Evolutionary conservation across 37 sponge, comb jelly and placozoan species (phyloP), one percentile per base, ranked within the genome.

Genomic region (Cliona cf. orientalis): DNA sequence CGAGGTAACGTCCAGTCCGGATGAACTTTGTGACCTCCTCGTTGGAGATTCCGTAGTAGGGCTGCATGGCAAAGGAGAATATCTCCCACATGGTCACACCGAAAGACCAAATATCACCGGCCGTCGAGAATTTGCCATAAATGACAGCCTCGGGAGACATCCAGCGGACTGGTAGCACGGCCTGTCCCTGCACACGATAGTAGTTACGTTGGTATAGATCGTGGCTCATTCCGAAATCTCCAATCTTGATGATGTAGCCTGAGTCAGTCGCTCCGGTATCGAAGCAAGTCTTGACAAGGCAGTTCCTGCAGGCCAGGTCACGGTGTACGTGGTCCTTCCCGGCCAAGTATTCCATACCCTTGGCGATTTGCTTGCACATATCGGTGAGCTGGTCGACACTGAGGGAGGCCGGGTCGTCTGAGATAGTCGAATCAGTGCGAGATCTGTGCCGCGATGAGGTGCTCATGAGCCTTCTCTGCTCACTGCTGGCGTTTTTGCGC

Each of bases 41-140:
- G 49, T 94, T 94, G 28, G 89, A 75, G 21, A 42, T 68, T 0
- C 95, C 95, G 76, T 74, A 94, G 68, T 91, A 94, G 1, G 95
- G 95, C 77, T 94, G 95, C 76, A 94, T 83, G 22, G 82, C 95
- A 70, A 87, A 91, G 6, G 91, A 87, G 59, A 95, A 95, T 14
- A 95, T 85, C 80, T 95, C 95, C 95, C 95, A 95, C 83, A 91
- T 85, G 26, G 88, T 92, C 7, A 95, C 86, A 0, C 95, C 95
- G 85, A 95, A 95, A 3, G 95, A 88, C 92, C 92, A 95, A 43
- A 95, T 92, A 60, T 95, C 95, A 34, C 82, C 75, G 34, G 83
- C 82, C 2, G 85, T 75, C 2, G 92, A 80, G 63, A 91, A 95
- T 40, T 85, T 91, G 0, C 95, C 95, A 59, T 95, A 95, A 33